Conservation (phyloP, 1,140 invertebrate species). For the Hesperophylax magnus region DNA sequence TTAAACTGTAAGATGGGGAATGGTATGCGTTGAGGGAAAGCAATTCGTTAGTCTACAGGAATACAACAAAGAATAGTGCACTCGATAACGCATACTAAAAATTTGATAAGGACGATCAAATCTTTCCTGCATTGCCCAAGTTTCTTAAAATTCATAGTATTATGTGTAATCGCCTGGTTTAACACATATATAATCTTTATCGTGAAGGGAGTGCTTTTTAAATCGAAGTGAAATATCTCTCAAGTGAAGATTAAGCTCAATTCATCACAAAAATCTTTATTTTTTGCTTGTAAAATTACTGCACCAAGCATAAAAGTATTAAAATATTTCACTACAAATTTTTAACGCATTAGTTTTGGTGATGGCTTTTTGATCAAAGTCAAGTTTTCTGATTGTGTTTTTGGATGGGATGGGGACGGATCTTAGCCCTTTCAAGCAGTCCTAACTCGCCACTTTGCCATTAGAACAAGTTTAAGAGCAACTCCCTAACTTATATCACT, state of each 20-base stretch:
- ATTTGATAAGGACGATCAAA: too few species aligned
- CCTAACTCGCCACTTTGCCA: slow-evolving; percentile 27
- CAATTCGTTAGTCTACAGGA: too few species aligned
- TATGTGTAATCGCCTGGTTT: too few species aligned
- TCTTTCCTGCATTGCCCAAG: too few species aligned
- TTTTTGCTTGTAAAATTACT: neutral
- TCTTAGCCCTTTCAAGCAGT: slow-evolving; percentile 30
- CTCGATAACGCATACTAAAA: too few species aligned
- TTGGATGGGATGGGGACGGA: neutral
- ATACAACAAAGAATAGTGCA: too few species aligned
- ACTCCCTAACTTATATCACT: slow-evolving; percentile 29
- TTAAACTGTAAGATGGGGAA: too few species aligned
- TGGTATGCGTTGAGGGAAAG: too few species aligned
- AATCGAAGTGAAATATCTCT: neutral
- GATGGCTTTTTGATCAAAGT: neutral
- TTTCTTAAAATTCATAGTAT: too few species aligned
- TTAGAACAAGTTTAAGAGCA: slow-evolving; percentile 30
- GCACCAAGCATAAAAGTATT: neutral
- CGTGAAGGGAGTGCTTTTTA: too few species aligned
- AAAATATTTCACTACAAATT: neutral
- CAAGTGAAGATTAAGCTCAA: neutral
- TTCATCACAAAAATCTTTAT: neutral
- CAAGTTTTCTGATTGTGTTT: neutral
- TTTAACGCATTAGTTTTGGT: neutral
- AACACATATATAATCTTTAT: too few species aligned